A percentile compares a stretch with the other conserved stretches of the same genome.
phyloP scores from a whole-genome alignment of 35 echinoderm and acorn worm species.

The Diadema setosum region DNA sequence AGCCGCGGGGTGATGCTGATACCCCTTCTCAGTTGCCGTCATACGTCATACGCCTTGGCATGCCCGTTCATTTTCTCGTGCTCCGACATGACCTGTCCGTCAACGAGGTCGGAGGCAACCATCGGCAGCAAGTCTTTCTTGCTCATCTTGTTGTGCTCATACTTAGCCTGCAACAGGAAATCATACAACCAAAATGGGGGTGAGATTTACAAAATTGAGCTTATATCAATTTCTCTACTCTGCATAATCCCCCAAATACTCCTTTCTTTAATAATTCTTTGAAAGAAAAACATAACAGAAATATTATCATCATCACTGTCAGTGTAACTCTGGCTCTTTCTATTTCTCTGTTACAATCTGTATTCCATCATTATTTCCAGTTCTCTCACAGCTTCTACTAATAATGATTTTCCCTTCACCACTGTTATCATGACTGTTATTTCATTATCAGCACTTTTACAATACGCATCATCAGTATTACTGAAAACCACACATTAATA shows the following conservation, averaged over 20 bases:
- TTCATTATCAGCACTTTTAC: no score
- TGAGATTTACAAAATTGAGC: background rate
- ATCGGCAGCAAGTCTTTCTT: constrained; percentile 57
- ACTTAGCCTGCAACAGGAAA: constrained; percentile 56
- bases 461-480: no score
- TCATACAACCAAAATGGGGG: background rate
- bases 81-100: constrained; percentile 26
- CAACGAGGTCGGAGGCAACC: constrained; percentile 65
- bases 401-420: no score
- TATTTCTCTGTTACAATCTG: background rate
- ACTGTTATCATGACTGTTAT: no score
- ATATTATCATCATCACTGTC: no score
- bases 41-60: constrained; percentile 22
- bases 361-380: no score
- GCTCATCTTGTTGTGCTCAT: constrained; percentile 25
- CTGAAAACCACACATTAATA: no score
- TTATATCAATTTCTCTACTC: background rate
- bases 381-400: no score
- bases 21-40: constrained; percentile 32
- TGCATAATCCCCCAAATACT: background rate
- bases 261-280: no score
- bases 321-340: background rate
- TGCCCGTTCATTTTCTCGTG: constrained; percentile 71
- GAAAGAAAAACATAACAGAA: background rate
- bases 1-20: background rate